These are phyloP conservation scores for Phenacoccus solenopsis DNA, from an alignment of 1,140 invertebrate genomes.

Conservation along the genomic window DNA sequence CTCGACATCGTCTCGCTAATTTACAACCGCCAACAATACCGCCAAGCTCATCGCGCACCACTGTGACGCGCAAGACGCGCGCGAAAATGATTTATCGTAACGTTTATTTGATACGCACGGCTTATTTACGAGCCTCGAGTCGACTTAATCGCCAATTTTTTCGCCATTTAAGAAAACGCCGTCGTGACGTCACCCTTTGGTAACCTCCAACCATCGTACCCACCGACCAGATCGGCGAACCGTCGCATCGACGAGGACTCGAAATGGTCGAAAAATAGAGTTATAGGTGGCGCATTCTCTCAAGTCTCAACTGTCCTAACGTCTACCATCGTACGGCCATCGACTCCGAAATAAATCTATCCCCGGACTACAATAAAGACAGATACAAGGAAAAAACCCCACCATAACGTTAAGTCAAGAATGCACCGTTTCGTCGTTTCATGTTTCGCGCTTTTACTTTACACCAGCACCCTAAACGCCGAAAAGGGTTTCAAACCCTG, in stretches of 20 bases:
- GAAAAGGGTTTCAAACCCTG: constrained; percentile 3
- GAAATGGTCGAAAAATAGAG: too few species aligned
- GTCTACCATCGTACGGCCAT: too few species aligned
- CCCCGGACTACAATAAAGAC: too few species aligned
- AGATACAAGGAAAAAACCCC: background rate
- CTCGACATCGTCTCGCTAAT: background rate
- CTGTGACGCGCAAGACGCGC: background rate
- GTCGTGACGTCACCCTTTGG: too few species aligned
- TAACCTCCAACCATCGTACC: too few species aligned
- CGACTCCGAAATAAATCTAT: too few species aligned
- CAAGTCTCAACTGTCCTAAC: too few species aligned
- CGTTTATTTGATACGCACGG: background rate
- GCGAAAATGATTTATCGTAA: background rate
- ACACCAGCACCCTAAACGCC: background rate
- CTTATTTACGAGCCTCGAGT: background rate
- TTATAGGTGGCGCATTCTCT: too few species aligned
- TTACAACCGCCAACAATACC: background rate
- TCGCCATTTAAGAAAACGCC: too few species aligned
- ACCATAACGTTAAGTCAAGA: background rate
- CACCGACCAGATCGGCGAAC: too few species aligned
- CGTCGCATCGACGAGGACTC: too few species aligned
- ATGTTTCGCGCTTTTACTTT: constrained; percentile 4
- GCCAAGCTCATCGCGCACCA: too few species aligned
- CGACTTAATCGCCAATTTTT: background rate
- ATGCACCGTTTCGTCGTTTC: background rate